phyloP scores from a whole-genome alignment of 2,888 invertebrate species.

The Hyles lineata region DNA sequence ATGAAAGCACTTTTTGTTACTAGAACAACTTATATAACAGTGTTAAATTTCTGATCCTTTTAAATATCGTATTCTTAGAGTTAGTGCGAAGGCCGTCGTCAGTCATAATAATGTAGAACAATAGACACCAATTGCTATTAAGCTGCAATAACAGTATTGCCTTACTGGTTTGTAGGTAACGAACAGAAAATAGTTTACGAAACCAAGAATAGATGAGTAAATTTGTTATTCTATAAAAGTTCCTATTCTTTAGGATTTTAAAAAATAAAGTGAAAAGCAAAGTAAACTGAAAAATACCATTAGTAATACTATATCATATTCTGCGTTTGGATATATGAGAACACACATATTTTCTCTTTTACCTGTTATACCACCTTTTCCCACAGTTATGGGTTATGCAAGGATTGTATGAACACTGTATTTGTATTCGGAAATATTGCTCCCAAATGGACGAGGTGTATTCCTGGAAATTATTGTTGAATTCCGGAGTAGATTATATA shows the following conservation, averaged over 20 bases:
- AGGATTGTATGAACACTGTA: not conserved
- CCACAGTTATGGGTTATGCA: not conserved
- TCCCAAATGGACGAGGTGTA: not conserved
- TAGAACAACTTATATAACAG: too few species aligned
- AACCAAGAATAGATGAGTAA: not conserved
- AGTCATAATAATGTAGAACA: too few species aligned
- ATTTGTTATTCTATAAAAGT: not conserved
- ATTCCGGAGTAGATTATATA: not conserved
- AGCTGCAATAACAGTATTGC: too few species aligned
- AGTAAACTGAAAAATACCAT: not conserved
- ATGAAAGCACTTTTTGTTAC: too few species aligned
- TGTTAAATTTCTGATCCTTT: too few species aligned
- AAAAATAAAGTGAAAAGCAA: not conserved
- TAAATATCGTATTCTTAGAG: too few species aligned
- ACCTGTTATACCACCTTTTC: not conserved
- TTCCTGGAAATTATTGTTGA: not conserved
- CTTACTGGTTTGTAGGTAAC: too few species aligned
- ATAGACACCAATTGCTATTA: too few species aligned
- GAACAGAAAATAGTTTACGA: not conserved
- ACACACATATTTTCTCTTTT: slow-evolving; percentile 9
- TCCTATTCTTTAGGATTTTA: not conserved
- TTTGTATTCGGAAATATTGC: not conserved
- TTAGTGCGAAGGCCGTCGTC: too few species aligned
- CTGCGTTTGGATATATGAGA: not conserved
- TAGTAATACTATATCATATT: not conserved